phyloP scores from a whole-genome alignment of 1,140 invertebrate genomes.

The Phenacoccus solenopsis region DNA sequence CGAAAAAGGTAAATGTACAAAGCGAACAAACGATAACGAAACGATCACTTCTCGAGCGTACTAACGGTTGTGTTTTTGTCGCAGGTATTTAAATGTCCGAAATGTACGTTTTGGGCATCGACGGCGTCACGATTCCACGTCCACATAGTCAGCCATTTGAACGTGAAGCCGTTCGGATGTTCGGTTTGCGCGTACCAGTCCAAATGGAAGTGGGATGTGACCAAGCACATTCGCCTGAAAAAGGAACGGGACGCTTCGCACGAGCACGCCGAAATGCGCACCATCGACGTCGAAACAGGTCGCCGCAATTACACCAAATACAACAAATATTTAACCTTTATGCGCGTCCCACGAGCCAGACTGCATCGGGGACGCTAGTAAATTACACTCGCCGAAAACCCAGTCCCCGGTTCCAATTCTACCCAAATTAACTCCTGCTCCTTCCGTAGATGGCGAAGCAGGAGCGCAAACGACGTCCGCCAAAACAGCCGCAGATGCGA shows the following conservation, averaged over 20 bases:
- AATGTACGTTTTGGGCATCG: constrained; percentile 78
- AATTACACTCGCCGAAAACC: not conserved
- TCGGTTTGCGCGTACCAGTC: constrained; percentile 83
- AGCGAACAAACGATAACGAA: no score
- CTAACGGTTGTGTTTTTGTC: not conserved
- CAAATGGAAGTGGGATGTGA: constrained; percentile 93
- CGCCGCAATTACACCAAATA: constrained; percentile 84
- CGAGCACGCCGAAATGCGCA: constrained; percentile 60
- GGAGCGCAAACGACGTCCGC: constrained; percentile 30
- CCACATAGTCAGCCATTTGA: constrained; percentile 81
- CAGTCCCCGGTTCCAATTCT: constrained; percentile 18
- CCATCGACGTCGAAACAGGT: constrained; percentile 76
- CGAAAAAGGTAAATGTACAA: not conserved
- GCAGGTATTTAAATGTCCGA: constrained; percentile 68
- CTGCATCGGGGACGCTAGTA: not conserved
- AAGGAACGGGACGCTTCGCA: constrained; percentile 67
- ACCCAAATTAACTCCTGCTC: constrained; percentile 22
- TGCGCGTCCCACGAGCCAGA: constrained; percentile 39
- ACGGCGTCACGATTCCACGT: constrained; percentile 85
- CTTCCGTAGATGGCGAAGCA: not conserved
- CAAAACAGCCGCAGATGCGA: constrained; percentile 29
- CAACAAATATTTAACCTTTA: constrained; percentile 69
- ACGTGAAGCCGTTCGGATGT: constrained; percentile 89
- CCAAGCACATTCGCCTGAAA: constrained; percentile 86
- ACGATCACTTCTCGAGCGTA: no score